Percentiles rank a stretch among this genome's conserved stretches.
These are phyloP conservation scores for Tragelaphus buxtoni DNA, from an alignment of 2,113 vertebrate genomes.

Conservation along the genomic window DNA sequence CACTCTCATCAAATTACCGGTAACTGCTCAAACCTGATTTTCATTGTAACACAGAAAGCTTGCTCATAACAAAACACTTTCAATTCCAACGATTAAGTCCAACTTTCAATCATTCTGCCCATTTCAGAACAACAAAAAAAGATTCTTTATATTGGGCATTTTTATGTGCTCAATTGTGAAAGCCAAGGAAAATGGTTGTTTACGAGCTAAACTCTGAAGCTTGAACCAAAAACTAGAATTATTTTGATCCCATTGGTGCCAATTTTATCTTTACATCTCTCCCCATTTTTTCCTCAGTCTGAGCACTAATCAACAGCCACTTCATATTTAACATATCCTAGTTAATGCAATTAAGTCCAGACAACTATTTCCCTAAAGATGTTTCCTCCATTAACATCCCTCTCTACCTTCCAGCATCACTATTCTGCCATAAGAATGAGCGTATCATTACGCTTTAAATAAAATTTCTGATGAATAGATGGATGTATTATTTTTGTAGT, in stretches of 20 bases:
- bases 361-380: slow-evolving; percentile 73
- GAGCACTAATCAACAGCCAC: slow-evolving; percentile 71
- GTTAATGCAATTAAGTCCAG: slow-evolving; percentile 74
- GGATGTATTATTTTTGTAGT: slow-evolving; percentile 59
- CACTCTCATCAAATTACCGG: slow-evolving; percentile 6
- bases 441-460: slow-evolving; percentile 45
- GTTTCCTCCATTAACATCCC: slow-evolving; percentile 51
- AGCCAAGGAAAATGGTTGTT: slow-evolving; percentile 50
- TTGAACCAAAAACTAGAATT: slow-evolving; percentile 39
- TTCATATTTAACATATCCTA: slow-evolving; percentile 73
- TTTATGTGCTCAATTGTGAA: neutral
- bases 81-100: slow-evolving; percentile 25
- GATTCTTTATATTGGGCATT: neutral
- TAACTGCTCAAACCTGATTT: slow-evolving; percentile 52
- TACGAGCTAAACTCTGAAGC: neutral
- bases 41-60: slow-evolving; percentile 19
- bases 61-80: slow-evolving; percentile 36
- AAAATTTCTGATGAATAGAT: slow-evolving; percentile 65
- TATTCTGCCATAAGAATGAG: slow-evolving; percentile 48
- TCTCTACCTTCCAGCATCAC: slow-evolving; percentile 38
- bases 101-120: slow-evolving; percentile 13
- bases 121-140: neutral
- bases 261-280: slow-evolving; percentile 57
- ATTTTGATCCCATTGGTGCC: slow-evolving; percentile 48
- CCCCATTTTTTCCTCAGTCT: slow-evolving; percentile 33